phyloP scores from a whole-genome alignment of 1,140 invertebrate species.

The Choristoneura fumiferana region DNA sequence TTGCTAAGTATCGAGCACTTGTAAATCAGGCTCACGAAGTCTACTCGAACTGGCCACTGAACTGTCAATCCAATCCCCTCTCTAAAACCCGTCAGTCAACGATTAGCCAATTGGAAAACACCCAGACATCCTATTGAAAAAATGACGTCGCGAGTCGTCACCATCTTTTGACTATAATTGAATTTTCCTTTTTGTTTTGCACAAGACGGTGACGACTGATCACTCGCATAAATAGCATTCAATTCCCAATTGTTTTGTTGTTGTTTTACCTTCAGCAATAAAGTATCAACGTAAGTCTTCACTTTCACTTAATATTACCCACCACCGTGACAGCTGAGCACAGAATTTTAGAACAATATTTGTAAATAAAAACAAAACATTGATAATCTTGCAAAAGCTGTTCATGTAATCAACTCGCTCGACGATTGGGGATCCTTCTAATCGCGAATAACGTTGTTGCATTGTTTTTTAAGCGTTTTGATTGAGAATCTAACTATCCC shows the following conservation, averaged over 20 bases:
- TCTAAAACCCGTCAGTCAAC: not conserved
- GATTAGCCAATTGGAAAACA: constrained; percentile 9
- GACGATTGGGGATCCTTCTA: not conserved
- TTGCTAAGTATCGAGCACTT: too few relatives aligned
- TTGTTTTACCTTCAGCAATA: constrained; percentile 6
- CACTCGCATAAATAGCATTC: not conserved
- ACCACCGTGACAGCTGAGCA: constrained; percentile 59
- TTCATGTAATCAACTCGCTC: not conserved
- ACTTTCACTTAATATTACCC: constrained; percentile 40
- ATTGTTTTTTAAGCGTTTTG: not conserved
- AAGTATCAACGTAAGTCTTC: not conserved
- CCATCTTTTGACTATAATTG: constrained; percentile 9
- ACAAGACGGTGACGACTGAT: constrained; percentile 1
- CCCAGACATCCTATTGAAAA: constrained; percentile 12
- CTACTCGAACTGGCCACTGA: constrained; percentile 11
- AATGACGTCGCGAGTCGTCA: constrained; percentile 18
- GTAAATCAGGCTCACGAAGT: not conserved
- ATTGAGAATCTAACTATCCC: not conserved
- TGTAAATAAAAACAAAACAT: constrained; percentile 73
- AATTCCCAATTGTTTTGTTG: not conserved
- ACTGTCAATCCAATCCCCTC: constrained; percentile 17
- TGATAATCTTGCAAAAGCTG: not conserved
- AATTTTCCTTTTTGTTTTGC: constrained; percentile 15
- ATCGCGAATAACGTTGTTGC: not conserved
- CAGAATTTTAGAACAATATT: constrained; percentile 43